These are phyloP conservation scores for Caenorhabditis sp. DNA, from an alignment of 2,888 invertebrate species.

Conservation along the genomic window DNA sequence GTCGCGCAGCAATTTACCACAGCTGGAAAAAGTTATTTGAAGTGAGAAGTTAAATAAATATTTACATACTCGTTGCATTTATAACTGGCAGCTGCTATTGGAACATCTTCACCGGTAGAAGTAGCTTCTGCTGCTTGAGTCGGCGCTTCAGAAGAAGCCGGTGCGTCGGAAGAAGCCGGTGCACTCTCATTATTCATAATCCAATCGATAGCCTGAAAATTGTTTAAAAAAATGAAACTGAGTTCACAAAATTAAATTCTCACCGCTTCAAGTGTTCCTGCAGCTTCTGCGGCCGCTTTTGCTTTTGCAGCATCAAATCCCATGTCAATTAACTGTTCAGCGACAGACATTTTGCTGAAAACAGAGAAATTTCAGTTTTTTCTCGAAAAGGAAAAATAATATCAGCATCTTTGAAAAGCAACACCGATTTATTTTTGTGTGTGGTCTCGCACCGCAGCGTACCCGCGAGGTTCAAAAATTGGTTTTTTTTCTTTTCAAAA, in stretches of 20 bases:
- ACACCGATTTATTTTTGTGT: not conserved
- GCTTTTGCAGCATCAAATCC: slow-evolving; percentile 43
- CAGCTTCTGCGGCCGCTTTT: slow-evolving; percentile 21
- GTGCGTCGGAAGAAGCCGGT: not conserved
- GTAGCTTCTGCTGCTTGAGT: not conserved
- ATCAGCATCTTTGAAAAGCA: not conserved
- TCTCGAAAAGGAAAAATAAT: not conserved
- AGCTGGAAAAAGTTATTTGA: slow-evolving; percentile 73
- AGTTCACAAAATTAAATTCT: not conserved
- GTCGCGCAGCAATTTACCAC: slow-evolving; percentile 84
- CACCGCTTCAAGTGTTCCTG: slow-evolving; percentile 14
- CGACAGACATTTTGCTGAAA: slow-evolving; percentile 27
- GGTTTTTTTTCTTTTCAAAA: not conserved
- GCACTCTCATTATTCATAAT: slow-evolving; percentile 13
- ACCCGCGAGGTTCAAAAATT: not conserved
- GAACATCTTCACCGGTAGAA: not conserved
- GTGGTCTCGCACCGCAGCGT: not conserved
- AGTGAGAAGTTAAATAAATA: not conserved
- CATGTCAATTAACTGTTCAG: slow-evolving; percentile 49
- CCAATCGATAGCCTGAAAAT: slow-evolving; percentile 37
- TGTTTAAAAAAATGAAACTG: no score
- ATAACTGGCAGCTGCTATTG: slow-evolving; percentile 16
- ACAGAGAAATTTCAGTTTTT: not conserved
- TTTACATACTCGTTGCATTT: slow-evolving; percentile 34
- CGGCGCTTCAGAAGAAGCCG: not conserved